Evolutionary conservation across 2,113 vertebrate species (phyloP), one percentile per base, ranked within the genome.

Genomic region (Trichomycterus rosablanca): DNA sequence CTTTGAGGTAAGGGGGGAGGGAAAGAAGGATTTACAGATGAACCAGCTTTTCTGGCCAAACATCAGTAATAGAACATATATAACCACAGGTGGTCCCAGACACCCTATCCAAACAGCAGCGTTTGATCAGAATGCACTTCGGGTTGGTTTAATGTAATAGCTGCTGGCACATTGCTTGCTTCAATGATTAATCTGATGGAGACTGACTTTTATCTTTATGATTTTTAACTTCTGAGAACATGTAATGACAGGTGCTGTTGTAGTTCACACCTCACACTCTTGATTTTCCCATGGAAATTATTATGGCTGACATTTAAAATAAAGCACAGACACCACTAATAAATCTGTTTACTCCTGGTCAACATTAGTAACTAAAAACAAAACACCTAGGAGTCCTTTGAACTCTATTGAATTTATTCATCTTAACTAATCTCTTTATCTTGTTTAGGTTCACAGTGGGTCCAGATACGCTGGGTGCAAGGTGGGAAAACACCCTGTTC

Each of bases 171-270:
- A 80, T 77, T 77, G 75, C 68, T 55, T 7, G 9, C 83, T 85
- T 85, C 80, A 84, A 84, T 84, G 84, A 85, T 86, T 84, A 80
- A 87, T 86, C 83, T 84, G 84, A 88, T 87, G 63, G 34, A 66
- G 58, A 76, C 68, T 73, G 58, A 75, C 83, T 81, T 86, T 85
- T 76, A 87, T 86, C 79, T 73, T 45, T 72, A 68, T 26, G 67
- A 76, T 71, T 71, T 65, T 78, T 69, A 18, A 46, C 52, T 78
- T 46, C 59, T 74, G 44, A 26, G 60, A 67, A 77, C 81, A 77
- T 77, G 83, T 83, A 81, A 76, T 55, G 76, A 84, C 85, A 88
- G 77, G 84, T 81, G 70, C 65, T 82, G 81, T 84, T 86, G 72
- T 86, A 82, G 84, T 81, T 85, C 57, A 63, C 51, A 50, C 67